Evolutionary conservation across 2,888 invertebrate genomes (phyloP), one percentile per base, ranked within the genome.

Genomic region (Nesidiocoris tenuis): DNA sequence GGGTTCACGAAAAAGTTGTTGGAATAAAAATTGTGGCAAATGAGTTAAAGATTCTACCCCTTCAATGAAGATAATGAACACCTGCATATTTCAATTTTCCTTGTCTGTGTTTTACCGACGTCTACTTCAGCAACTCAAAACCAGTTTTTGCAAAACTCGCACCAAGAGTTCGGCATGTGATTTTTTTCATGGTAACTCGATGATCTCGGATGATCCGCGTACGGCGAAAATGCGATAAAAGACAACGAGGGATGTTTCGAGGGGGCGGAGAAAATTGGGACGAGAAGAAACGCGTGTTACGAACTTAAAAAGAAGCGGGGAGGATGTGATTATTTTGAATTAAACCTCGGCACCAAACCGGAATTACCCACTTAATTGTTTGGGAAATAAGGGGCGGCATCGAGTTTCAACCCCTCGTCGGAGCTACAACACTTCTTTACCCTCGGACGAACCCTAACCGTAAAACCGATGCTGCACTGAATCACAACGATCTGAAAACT

Each of bases 361-460:
- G 72, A 74, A 74, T 74, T 56, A 64, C 72, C 72, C 72, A 74
- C 64, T 63, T 74, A 74, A 74, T 74, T 74, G 72, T 54, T 64
- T 21, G 22, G 54, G 63, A 74, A 74, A 74, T 63, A 57, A 74
- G 64, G 72, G 72, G 55, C 39, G 72, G 67, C 59, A 2, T 68
- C 68, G 24, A 16, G 68, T 68, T 68, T 25, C 68, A 68, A 55
- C 16, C 55, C 55, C 16, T 23, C 23, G 7, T 2, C 16, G 9
- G 63, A 12, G 12, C 39, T 39, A 7, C 39, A 39, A 39, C 39
- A 39, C 39, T 39, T 39, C 39, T 7, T 39, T 12, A 39, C 39
- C 39, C 39, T 12, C 12, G 39, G 39, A 7, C 39, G 5, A 39
- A 39, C 39, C 39, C 39, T 39, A 39, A 39, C 39, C 39, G n/a